Evolutionary conservation across 2,113 vertebrate genomes (phyloP).

Genomic region (Camelus bactrianus): DNA sequence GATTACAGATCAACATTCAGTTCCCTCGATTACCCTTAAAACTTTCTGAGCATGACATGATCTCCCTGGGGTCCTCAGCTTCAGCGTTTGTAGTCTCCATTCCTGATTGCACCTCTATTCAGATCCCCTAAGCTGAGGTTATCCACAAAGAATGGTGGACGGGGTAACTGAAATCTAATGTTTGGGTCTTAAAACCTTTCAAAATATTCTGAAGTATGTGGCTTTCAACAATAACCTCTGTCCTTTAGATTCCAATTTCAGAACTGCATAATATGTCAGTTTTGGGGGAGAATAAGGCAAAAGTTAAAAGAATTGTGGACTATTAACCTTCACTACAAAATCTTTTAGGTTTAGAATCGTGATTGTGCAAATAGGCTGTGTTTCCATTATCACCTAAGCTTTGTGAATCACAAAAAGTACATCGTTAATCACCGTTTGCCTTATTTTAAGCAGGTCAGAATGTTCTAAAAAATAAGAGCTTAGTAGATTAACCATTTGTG

Average conservation of each 20-base stretch:
- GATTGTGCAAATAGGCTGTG: neutral
- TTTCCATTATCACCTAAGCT: neutral
- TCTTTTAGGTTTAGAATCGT: neutral
- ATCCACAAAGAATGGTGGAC: neutral
- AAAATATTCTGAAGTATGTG: neutral
- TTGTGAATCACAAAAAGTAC: conserved; percentile 10
- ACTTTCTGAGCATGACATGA: neutral
- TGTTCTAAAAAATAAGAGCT: conserved; percentile 14
- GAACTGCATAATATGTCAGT: neutral
- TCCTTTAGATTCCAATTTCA: neutral
- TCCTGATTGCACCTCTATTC: neutral
- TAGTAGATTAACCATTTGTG: neutral
- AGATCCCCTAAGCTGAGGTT: neutral
- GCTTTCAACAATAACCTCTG: neutral
- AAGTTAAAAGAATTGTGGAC: neutral
- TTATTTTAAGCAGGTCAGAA: conserved; percentile 25
- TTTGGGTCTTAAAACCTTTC: neutral
- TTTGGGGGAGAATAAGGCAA: neutral
- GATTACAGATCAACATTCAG: neutral
- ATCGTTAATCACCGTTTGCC: neutral
- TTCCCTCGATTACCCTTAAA: neutral
- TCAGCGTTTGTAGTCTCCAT: neutral
- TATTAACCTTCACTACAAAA: conserved; percentile 37
- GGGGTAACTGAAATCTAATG: neutral
- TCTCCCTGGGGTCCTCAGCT: neutral